phyloP scores from a whole-genome alignment of 2,888 invertebrate species.

The Gastrophysa polygoni region DNA sequence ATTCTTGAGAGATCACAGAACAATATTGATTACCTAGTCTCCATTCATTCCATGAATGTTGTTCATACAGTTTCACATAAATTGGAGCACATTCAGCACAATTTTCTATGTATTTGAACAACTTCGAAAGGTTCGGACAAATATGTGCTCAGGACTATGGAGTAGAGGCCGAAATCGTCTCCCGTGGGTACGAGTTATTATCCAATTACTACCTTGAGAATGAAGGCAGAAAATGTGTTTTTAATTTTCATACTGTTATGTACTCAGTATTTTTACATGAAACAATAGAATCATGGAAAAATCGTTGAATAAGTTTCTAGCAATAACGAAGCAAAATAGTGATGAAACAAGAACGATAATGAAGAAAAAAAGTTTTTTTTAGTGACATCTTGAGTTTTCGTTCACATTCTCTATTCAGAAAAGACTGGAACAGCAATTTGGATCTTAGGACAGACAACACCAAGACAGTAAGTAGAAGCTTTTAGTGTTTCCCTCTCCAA shows the following conservation, averaged over 20 bases:
- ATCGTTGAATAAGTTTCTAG: too few species aligned
- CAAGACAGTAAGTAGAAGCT: too few species aligned
- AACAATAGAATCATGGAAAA: background rate
- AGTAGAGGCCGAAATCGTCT: conserved; percentile 7
- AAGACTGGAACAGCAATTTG: too few species aligned
- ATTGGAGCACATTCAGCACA: conserved; percentile 8
- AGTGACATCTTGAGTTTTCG: too few species aligned
- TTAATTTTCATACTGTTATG: background rate
- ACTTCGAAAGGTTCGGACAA: conserved; percentile 4
- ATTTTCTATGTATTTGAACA: background rate
- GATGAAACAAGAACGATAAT: too few species aligned
- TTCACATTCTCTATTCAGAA: too few species aligned
- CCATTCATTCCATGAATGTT: background rate
- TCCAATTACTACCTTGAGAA: conserved; percentile 1
- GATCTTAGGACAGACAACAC: too few species aligned
- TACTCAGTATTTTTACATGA: background rate
- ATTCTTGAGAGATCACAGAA: too few species aligned
- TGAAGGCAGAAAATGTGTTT: background rate
- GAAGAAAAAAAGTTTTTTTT: too few species aligned
- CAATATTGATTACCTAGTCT: too few species aligned
- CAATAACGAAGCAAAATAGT: too few species aligned
- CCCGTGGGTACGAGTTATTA: conserved; percentile 9
- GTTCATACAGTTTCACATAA: background rate
- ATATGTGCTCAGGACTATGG: conserved; percentile 15
- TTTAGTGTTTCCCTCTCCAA: too few species aligned